Evolutionary conservation across 2,888 invertebrate species (phyloP), one percentile per base, ranked within the genome.

Genomic region (Troides oblongomaculatus): DNA sequence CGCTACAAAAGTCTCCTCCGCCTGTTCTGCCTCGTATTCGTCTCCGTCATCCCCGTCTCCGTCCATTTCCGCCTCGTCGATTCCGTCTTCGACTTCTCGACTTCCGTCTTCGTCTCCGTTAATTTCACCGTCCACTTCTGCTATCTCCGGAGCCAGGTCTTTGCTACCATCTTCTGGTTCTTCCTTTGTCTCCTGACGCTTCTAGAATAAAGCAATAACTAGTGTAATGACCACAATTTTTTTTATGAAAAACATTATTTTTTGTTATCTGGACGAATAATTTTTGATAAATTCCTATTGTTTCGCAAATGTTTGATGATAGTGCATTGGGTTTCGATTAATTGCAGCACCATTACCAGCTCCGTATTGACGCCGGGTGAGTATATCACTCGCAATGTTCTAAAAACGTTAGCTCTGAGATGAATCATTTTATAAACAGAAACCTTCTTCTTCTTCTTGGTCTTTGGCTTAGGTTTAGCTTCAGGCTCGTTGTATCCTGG

Each of bases 401-500:
- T 39, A 39, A 39, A 10, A 39, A 10, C 39, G 7, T 10, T 10
- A 39, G 10, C 10, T 39, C 10, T 10, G 7, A 10, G 10, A 39
- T 39, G 39, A 30, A 25, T 18, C 30, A 25, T 0, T 43, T 17
- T 36, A 2, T 10, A 62, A 46, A 46, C n/a, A 23, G 12, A 70
- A 74, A 90, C 93, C 86, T 91, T 94, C 79, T 93, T 93, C 79
- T 93, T 94, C 81, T 92, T 94, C 83, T 92, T 93, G 53, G 86
- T 83, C 74, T 93, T 91, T 8, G 84, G 78, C 72, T 90, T 88
- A 53, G 87, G 84, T 67, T 87, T 86, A 69, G 86, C 89, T 64
- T 94, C 93, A 0, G 92, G 92, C 61, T 87, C 93, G 74, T 93
- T 94, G 81, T 94, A 95, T 1, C 93, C 95, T 2, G 93, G 90